These are phyloP conservation scores for Eustalomyia histrio DNA, from an alignment of 2,888 invertebrate species.

Conservation along the genomic window DNA sequence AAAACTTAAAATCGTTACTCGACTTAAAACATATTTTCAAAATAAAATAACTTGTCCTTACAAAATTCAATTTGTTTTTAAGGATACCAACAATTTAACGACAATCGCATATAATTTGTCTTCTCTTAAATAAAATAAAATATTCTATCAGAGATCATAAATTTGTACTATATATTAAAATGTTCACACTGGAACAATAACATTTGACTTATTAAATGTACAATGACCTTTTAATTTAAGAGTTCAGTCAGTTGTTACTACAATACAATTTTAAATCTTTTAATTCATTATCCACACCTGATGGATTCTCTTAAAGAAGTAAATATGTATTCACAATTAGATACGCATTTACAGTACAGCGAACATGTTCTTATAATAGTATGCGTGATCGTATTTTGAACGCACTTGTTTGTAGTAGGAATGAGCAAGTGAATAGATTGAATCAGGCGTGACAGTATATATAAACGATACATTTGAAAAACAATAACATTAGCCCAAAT, in stretches of 20 bases:
- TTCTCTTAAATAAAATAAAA: neutral
- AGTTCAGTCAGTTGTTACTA: constrained; percentile 15
- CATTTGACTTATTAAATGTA: constrained; percentile 30
- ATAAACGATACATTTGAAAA: too few relatives aligned
- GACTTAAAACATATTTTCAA: too few relatives aligned
- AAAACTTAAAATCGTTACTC: too few relatives aligned
- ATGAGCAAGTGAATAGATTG: neutral
- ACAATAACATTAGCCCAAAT: too few relatives aligned
- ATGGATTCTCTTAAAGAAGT: constrained; percentile 19
- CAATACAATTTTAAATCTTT: constrained; percentile 13
- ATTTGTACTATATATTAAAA: neutral
- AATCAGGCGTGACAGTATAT: neutral
- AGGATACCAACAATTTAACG: neutral
- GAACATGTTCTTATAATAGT: neutral
- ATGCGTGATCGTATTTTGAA: neutral
- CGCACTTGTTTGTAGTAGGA: constrained; percentile 8
- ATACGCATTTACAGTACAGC: neutral
- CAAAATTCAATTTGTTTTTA: too few relatives aligned
- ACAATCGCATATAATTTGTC: neutral
- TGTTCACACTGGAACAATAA: neutral
- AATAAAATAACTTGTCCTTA: too few relatives aligned
- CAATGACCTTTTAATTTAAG: constrained; percentile 46
- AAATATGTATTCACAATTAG: neutral
- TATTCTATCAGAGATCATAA: neutral
- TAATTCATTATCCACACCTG: constrained; percentile 39